Percentiles rank a stretch among this genome's conserved stretches.
Evolutionary conservation across 2,797 vertebrate genomes (phyloP).

Genomic region (Astyanax mexicanus): DNA sequence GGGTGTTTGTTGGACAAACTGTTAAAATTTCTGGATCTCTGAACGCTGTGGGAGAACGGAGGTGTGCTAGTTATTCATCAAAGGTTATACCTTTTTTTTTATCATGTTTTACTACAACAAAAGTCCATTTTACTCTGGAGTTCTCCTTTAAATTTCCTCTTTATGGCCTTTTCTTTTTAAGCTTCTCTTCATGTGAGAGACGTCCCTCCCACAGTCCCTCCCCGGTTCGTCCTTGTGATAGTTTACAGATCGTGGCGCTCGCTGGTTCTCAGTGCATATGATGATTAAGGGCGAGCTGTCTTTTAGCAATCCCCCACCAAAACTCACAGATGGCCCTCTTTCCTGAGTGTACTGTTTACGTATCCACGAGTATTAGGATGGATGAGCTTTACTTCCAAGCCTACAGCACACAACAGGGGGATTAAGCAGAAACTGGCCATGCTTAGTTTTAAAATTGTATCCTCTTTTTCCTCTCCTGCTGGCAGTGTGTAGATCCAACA

Average conservation of each 20-base stretch:
- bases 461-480: neutral
- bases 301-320: constrained; percentile 21
- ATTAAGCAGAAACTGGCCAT: neutral
- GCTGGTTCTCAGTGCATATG: constrained; percentile 23
- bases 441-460: neutral
- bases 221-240: neutral
- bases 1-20: too few relatives aligned
- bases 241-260: constrained; percentile 35
- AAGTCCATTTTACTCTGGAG: too few relatives aligned
- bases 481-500: too few relatives aligned
- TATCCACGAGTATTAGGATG: constrained; percentile 48
- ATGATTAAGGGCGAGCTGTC: constrained; percentile 38
- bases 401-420: constrained; percentile 2
- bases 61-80: too few relatives aligned
- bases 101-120: too few relatives aligned
- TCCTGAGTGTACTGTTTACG: constrained; percentile 43
- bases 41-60: too few relatives aligned
- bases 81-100: too few relatives aligned
- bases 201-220: neutral
- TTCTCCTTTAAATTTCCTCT: too few relatives aligned
- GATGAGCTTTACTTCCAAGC: constrained; percentile 41
- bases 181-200: neutral
- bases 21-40: too few relatives aligned
- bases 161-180: neutral
- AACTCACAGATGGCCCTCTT: constrained; percentile 45